Evolutionary conservation across 2,888 invertebrate species (phyloP).

Genomic region (Spatulosminthurus flaviceps): DNA sequence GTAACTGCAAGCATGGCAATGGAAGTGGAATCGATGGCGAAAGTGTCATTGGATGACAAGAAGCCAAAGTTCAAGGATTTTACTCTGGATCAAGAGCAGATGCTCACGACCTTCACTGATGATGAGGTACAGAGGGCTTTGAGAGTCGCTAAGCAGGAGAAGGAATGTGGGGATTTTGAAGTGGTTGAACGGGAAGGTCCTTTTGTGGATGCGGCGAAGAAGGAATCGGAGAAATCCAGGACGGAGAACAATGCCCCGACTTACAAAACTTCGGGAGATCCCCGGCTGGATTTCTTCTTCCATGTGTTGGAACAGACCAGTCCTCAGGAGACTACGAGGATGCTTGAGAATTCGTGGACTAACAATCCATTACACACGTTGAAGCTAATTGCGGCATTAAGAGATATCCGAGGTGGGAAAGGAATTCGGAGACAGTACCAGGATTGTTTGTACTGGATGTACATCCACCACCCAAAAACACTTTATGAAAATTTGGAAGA

Average conservation of each 20-base stretch:
- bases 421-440: slow-evolving; percentile 55
- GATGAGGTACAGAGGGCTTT: slow-evolving; percentile 24
- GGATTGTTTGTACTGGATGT: slow-evolving; percentile 55
- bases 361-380: slow-evolving; percentile 49
- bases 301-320: slow-evolving; percentile 54
- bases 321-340: not conserved
- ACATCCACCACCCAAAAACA: slow-evolving; percentile 54
- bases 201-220: slow-evolving; percentile 37
- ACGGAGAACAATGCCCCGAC: slow-evolving; percentile 56
- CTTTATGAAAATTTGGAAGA: slow-evolving; percentile 52
- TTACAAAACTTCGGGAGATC: slow-evolving; percentile 50
- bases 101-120: slow-evolving; percentile 33
- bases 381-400: slow-evolving; percentile 50
- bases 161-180: slow-evolving; percentile 25
- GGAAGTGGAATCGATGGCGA: not conserved
- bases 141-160: not conserved
- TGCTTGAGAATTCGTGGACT: slow-evolving; percentile 49
- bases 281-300: slow-evolving; percentile 56
- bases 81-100: slow-evolving; percentile 25
- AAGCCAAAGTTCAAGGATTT: slow-evolving; percentile 42
- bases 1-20: too few relatives aligned
- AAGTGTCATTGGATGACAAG: not conserved
- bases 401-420: slow-evolving; percentile 55
- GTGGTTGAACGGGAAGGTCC: slow-evolving; percentile 22
- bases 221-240: slow-evolving; percentile 25